These are phyloP conservation scores for Diarsia rubi DNA, from an alignment of 2,888 invertebrate genomes.

Conservation along the genomic window DNA sequence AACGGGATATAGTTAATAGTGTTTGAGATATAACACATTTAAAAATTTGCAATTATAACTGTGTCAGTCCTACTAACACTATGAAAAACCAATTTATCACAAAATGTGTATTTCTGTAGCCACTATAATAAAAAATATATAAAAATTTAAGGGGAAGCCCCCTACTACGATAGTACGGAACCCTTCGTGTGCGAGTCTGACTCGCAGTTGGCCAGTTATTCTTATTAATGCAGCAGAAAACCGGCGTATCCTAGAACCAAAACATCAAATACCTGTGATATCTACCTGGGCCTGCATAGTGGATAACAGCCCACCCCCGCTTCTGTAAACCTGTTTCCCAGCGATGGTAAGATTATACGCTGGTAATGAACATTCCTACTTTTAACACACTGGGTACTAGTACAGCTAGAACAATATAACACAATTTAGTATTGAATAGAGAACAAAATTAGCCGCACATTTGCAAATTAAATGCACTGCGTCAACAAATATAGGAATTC, in stretches of 20 bases:
- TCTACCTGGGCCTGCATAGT: not conserved
- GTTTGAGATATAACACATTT: no score
- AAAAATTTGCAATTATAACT: no score
- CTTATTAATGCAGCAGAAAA: not conserved
- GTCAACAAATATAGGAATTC: constrained; percentile 43
- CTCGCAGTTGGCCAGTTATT: not conserved
- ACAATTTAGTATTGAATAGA: not conserved
- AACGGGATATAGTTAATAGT: no score
- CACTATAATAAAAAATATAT: no score
- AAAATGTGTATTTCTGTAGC: no score
- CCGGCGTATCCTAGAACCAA: not conserved
- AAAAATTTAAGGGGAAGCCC: no score
- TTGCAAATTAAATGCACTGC: constrained; percentile 49
- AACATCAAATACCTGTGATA: not conserved
- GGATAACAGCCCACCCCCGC: not conserved
- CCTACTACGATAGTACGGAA: no score
- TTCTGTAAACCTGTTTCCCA: not conserved
- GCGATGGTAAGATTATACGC: not conserved
- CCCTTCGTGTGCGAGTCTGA: no score
- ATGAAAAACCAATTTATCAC: no score
- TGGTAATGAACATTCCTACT: not conserved
- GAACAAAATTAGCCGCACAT: constrained; percentile 37
- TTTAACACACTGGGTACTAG: not conserved
- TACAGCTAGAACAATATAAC: constrained; percentile 3
- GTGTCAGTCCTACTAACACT: no score